These are phyloP conservation scores for Enteromius anoplus DNA, from an alignment of 2,797 vertebrate genomes.

Conservation along the genomic window DNA sequence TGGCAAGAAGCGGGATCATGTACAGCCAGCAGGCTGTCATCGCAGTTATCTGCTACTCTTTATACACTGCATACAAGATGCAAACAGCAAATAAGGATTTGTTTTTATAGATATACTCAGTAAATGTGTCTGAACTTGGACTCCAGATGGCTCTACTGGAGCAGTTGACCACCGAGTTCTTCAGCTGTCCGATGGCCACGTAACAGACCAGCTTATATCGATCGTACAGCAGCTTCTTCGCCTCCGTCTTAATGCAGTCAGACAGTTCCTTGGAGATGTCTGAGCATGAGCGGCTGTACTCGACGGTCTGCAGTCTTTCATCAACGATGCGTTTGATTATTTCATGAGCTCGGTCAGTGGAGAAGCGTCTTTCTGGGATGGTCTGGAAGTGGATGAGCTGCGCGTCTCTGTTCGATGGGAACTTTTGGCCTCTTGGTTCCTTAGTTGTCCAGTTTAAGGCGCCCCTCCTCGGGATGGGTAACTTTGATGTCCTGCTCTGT, in stretches of 20 bases:
- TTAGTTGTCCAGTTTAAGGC: conserved; percentile 1
- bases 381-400: conserved; percentile 43
- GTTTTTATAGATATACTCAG: conserved; percentile 64
- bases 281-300: conserved; percentile 52
- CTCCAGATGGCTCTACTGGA: conserved; percentile 65
- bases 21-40: no score
- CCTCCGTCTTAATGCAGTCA: conserved; percentile 57
- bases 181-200: conserved; percentile 57
- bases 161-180: conserved; percentile 53
- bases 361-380: conserved; percentile 51
- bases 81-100: conserved; percentile 61
- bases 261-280: conserved; percentile 54
- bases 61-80: conserved; percentile 65
- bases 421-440: conserved; percentile 11
- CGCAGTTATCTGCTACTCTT: conserved; percentile 51
- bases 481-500: not conserved
- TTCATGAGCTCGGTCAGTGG: conserved; percentile 44
- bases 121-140: conserved; percentile 61
- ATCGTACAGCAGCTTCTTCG: conserved; percentile 51
- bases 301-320: conserved; percentile 38
- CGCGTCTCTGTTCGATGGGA: conserved; percentile 29
- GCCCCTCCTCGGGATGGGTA: conserved; percentile 15
- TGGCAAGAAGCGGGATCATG: no score
- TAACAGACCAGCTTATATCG: conserved; percentile 66
- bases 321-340: conserved; percentile 59